Evolutionary conservation across 2,888 invertebrate species (phyloP).

Genomic region (Operophtera brumata): DNA sequence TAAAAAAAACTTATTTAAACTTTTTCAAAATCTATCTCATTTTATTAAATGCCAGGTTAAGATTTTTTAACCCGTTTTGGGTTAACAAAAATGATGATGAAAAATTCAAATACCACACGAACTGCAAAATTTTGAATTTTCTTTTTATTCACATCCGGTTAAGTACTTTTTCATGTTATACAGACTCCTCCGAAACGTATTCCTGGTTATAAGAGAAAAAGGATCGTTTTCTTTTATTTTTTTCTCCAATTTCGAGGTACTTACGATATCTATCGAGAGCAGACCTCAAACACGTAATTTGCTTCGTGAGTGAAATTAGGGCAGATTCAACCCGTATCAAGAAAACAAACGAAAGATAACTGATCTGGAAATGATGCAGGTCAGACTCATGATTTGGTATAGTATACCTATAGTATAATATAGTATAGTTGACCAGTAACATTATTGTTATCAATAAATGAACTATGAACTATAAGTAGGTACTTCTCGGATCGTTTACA

Average conservation of each 20-base stretch:
- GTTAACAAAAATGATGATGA: too few relatives aligned
- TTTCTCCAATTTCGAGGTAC: background rate
- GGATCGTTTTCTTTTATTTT: background rate
- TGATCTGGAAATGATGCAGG: slow-evolving; percentile 12
- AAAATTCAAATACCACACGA: too few relatives aligned
- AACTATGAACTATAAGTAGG: too few relatives aligned
- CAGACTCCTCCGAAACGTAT: background rate
- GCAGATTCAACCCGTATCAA: background rate
- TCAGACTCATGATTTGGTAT: background rate
- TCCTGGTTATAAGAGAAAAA: background rate
- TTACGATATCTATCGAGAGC: background rate
- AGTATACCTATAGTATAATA: too few relatives aligned
- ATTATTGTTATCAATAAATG: too few relatives aligned
- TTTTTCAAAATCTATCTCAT: too few relatives aligned
- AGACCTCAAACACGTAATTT: background rate
- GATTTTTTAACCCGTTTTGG: too few relatives aligned
- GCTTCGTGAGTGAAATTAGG: background rate
- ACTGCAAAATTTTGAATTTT: too few relatives aligned
- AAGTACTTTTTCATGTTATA: background rate
- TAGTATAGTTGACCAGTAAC: too few relatives aligned
- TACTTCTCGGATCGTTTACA: background rate
- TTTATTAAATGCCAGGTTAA: too few relatives aligned
- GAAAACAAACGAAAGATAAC: slow-evolving; percentile 16
- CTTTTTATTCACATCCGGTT: too few relatives aligned
- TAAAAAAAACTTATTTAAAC: too few relatives aligned